Percentiles rank a stretch among this genome's conserved stretches.
Evolutionary conservation across 2,113 vertebrate species (phyloP).

Genomic region (Mesoclemmys tuberculata): DNA sequence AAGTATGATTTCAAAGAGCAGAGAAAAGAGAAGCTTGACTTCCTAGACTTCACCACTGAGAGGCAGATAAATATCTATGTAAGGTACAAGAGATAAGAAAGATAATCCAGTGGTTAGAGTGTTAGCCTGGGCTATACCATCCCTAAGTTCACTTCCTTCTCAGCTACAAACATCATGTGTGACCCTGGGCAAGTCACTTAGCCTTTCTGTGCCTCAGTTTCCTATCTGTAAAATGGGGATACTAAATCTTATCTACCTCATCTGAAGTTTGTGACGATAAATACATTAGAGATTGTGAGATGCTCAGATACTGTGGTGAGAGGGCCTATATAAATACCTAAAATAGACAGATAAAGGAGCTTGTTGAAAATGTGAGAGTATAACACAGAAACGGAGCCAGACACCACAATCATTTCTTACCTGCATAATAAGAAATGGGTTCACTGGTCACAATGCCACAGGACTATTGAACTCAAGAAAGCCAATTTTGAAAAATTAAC

Average conservation of each 20-base stretch:
- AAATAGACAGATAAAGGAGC: accelerated
- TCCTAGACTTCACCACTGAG: background rate
- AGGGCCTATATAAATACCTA: background rate
- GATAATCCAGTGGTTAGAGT: background rate
- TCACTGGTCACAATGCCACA: background rate
- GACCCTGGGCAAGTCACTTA: background rate
- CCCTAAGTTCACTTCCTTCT: background rate
- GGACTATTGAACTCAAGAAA: background rate
- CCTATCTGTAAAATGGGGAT: background rate
- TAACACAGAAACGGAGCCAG: background rate
- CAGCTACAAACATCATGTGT: background rate
- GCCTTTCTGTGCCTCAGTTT: background rate
- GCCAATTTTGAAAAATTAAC: background rate
- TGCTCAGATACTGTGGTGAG: background rate
- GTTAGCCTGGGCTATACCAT: background rate
- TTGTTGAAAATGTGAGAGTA: accelerated
- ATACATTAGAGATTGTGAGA: background rate
- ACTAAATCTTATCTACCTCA: background rate
- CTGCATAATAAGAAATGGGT: background rate
- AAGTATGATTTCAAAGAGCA: background rate
- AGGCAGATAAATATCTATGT: background rate
- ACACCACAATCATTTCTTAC: background rate
- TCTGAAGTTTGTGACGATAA: background rate
- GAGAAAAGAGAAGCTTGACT: background rate
- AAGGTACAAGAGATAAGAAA: background rate